Evolutionary conservation across 92 coral and sea anemone species (phyloP), one percentile per base, ranked within the genome.

Genomic region (Epizoanthus fatuus): DNA sequence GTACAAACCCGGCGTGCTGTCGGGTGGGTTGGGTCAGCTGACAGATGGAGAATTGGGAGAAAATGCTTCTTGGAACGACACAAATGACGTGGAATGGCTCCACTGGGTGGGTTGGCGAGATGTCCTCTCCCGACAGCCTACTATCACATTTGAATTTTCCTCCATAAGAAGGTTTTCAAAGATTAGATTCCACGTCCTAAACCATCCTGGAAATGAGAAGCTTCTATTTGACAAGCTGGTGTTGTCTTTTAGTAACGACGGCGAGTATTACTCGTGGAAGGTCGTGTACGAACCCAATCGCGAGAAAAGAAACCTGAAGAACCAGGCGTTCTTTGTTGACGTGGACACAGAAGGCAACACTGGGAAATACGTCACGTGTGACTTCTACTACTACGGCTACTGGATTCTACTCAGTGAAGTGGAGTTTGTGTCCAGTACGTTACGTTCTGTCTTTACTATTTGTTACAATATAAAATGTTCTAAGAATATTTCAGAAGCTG

Each of bases 101-200:
- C 83, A 88, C 35, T 97, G 99, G 99, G 88, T 97, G 22, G 99
- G 99, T 5, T 97, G 99, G 99, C 93, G 88, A 79, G 99, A 97
- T 78, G 75, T 86, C 38, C 47, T 67, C 67, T 93, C 95, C 20
- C 75, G 69, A 7, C 64, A 81, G 29, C 99, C 99, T 9, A 82
- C 95, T 9, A 88, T 95, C 60, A 87, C 94, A n/a, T 97, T 97
- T 86, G 84, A 92, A 66, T 97, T 97, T 75, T 93, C 96, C 14
- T 39, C 97, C 0, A 75, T 80, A 29, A 85, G 99, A 75, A 65
- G 59, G 66, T 97, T 97, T 80, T 84, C 95, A 8, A 83, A 87
- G 63, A 89, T 97, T 74, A 90, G 94, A 32, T 90, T 97, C 57
- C 98, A 97, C 65, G 90, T 92, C 14, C 81, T 93, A n/a, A 95